Conservation (phyloP, 1,140 invertebrate genomes). For the Platyscapa corneri region DNA sequence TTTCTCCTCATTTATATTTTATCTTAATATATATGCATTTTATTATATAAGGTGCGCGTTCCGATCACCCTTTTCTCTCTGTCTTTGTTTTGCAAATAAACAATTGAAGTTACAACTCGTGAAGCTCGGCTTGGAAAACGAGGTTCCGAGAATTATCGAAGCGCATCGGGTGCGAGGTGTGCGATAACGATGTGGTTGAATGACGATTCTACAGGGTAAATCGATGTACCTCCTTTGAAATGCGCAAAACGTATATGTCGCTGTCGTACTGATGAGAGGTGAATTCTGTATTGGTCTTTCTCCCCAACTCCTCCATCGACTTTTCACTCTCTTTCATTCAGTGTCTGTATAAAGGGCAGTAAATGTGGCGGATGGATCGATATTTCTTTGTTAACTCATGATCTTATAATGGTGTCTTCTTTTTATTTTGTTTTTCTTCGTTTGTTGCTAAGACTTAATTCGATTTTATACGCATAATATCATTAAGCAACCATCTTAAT, state of each 20-base stretch:
- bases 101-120: not conserved
- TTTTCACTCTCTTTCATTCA: not conserved
- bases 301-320: too few species aligned
- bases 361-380: not conserved
- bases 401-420: not conserved
- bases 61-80: not conserved
- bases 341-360: not conserved
- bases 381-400: slow-evolving; percentile 11
- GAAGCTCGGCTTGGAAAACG: not conserved
- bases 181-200: slow-evolving; percentile 42
- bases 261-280: not conserved
- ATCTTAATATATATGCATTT: too few species aligned
- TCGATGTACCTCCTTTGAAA: slow-evolving; percentile 17
- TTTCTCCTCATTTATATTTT: too few species aligned
- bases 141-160: slow-evolving; percentile 8
- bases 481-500: slow-evolving; percentile 28
- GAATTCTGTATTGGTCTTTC: not conserved
- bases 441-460: slow-evolving; percentile 9
- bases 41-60: not conserved
- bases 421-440: too few species aligned
- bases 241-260: not conserved
- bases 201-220: not conserved
- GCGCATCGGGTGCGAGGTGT: not conserved
- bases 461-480: slow-evolving; percentile 44
- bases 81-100: slow-evolving; percentile 16